A percentile compares a stretch with the other conserved stretches of the same genome.
Evolutionary conservation across 2,113 vertebrate genomes (phyloP).

Genomic region (Eurystomus gularis): DNA sequence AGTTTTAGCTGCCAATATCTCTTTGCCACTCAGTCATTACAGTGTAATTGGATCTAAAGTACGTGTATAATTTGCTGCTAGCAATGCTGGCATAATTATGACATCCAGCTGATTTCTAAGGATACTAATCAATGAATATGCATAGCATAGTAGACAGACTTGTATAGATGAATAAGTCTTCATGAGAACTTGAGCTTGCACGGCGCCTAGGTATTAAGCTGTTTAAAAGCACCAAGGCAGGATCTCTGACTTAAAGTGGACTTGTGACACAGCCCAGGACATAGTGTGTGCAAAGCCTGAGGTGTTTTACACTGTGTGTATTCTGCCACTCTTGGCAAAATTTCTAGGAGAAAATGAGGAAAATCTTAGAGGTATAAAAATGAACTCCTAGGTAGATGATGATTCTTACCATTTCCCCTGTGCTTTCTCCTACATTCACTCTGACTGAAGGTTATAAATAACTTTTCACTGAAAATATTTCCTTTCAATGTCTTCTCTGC

Average conservation of each 20-base stretch:
- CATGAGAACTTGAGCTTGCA: neutral
- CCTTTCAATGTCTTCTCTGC: neutral
- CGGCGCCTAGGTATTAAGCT: rapidly evolving
- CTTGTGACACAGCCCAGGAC: neutral
- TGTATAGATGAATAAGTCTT: neutral
- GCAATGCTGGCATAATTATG: conserved; percentile 20
- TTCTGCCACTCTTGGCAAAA: neutral
- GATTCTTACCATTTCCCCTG: neutral
- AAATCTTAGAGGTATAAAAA: neutral
- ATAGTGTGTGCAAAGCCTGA: neutral
- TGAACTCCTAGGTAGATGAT: neutral
- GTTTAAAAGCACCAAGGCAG: neutral
- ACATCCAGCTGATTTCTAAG: conserved; percentile 20
- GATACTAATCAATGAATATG: neutral
- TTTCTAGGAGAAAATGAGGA: neutral
- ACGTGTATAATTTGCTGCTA: neutral
- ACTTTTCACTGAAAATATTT: neutral
- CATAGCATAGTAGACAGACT: neutral
- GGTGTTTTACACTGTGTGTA: neutral
- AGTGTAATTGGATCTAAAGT: neutral
- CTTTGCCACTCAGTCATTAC: conserved; percentile 8
- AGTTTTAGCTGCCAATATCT: neutral
- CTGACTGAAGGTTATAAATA: neutral
- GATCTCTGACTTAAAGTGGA: neutral
- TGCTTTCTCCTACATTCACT: neutral